Conservation (phyloP, 2,888 invertebrate species). For the Cotesia congregata region DNA sequence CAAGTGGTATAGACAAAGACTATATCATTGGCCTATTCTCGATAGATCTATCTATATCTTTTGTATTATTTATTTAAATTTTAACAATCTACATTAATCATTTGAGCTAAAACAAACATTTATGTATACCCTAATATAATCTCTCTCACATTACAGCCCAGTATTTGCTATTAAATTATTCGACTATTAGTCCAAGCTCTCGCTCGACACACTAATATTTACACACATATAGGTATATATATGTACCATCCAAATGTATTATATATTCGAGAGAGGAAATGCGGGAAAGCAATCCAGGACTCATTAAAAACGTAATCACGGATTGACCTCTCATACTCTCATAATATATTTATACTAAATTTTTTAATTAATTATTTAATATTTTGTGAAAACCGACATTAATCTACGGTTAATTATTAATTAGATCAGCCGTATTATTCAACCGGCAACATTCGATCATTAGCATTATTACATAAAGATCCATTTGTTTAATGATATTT, state of each 20-base stretch:
- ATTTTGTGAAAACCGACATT: neutral
- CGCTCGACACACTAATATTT: neutral
- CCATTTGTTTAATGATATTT: slow-evolving; percentile 21
- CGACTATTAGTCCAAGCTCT: slow-evolving; percentile 14
- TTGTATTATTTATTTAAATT: too few relatives aligned
- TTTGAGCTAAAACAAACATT: too few relatives aligned
- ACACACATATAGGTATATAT: neutral
- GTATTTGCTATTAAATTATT: slow-evolving; percentile 18
- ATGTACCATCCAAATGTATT: neutral
- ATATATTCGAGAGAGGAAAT: neutral
- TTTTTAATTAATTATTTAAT: too few relatives aligned
- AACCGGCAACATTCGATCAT: slow-evolving; percentile 18
- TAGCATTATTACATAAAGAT: neutral
- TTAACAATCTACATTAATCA: too few relatives aligned
- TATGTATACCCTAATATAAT: neutral
- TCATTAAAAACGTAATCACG: slow-evolving; percentile 48
- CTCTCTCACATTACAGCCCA: neutral
- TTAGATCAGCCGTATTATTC: slow-evolving; percentile 42
- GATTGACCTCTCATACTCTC: slow-evolving; percentile 39
- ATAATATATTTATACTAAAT: neutral
- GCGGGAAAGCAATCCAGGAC: slow-evolving; percentile 27
- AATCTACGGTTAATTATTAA: slow-evolving; percentile 42
- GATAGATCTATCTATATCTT: too few relatives aligned
- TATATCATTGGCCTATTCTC: too few relatives aligned
- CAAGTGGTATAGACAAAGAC: too few relatives aligned